Percentiles rank a stretch among this genome's conserved stretches.
These are phyloP conservation scores for Oreochromis tanganicae DNA, from an alignment of 2,113 vertebrate genomes.

Conservation along the genomic window DNA sequence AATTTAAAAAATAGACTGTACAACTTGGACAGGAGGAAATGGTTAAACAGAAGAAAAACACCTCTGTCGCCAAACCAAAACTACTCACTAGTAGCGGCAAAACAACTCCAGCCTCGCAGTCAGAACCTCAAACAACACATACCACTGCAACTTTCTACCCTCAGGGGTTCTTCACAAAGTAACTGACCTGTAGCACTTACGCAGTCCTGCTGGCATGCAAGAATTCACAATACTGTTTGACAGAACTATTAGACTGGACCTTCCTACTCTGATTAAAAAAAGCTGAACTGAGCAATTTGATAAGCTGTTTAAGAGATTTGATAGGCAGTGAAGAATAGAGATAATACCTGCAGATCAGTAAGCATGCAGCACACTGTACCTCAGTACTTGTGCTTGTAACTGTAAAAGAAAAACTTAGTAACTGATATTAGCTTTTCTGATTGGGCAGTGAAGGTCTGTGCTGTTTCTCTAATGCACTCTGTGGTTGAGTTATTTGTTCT, in stretches of 20 bases:
- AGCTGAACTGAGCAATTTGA: neutral
- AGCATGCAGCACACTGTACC: neutral
- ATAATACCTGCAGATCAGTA: slow-evolving; percentile 8
- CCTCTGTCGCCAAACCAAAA: neutral
- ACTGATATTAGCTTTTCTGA: neutral
- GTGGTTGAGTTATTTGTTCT: neutral
- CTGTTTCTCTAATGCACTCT: neutral
- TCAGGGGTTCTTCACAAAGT: neutral
- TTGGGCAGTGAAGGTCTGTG: neutral
- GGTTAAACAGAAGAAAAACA: neutral
- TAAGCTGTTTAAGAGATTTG: slow-evolving; percentile 67
- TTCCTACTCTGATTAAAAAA: neutral
- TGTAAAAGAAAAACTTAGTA: neutral
- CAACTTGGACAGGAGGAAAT: neutral
- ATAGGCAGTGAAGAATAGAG: slow-evolving; percentile 1
- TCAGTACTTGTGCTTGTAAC: neutral
- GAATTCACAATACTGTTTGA: neutral
- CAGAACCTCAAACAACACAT: neutral
- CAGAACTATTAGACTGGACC: neutral
- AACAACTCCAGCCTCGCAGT: neutral
- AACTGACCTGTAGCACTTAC: neutral
- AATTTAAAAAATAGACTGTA: neutral
- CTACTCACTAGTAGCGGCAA: neutral
- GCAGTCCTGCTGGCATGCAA: neutral
- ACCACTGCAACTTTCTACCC: neutral